Evolutionary conservation across 1,140 invertebrate genomes (phyloP).

Genomic region (Oryzaephilus surinamensis): DNA sequence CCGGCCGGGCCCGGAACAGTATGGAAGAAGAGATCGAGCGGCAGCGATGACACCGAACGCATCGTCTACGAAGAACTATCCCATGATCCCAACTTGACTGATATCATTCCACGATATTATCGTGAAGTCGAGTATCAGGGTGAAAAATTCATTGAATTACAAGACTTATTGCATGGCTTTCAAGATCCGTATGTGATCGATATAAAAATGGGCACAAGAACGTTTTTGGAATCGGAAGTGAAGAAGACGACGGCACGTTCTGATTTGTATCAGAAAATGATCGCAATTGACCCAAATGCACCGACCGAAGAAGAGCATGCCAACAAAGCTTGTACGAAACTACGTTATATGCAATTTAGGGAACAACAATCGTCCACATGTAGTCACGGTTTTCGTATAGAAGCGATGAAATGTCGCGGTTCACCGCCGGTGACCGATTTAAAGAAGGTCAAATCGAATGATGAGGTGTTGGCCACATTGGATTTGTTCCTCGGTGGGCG

Average conservation of each 20-base stretch:
- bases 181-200: constrained; percentile 81
- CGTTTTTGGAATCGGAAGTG: constrained; percentile 90
- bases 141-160: constrained; percentile 82
- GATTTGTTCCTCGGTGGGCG: constrained; percentile 63
- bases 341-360: constrained; percentile 91
- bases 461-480: constrained; percentile 70
- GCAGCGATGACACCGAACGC: constrained; percentile 63
- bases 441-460: constrained; percentile 63
- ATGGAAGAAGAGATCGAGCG: constrained; percentile 72
- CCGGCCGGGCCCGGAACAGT: constrained; percentile 88
- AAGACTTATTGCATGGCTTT: constrained; percentile 78
- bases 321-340: constrained; percentile 74
- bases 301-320: constrained; percentile 74
- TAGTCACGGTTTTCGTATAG: constrained; percentile 88
- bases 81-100: constrained; percentile 59
- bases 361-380: constrained; percentile 89
- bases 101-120: constrained; percentile 79
- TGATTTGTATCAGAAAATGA: constrained; percentile 87
- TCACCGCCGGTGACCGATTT: constrained; percentile 63
- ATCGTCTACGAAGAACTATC: constrained; percentile 73
- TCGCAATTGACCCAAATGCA: constrained; percentile 78
- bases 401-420: constrained; percentile 81
- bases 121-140: constrained; percentile 75
- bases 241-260: constrained; percentile 64
- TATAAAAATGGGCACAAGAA: constrained; percentile 85